phyloP scores from a whole-genome alignment of 1,140 invertebrate genomes.

The Drosophila lacteicornis region DNA sequence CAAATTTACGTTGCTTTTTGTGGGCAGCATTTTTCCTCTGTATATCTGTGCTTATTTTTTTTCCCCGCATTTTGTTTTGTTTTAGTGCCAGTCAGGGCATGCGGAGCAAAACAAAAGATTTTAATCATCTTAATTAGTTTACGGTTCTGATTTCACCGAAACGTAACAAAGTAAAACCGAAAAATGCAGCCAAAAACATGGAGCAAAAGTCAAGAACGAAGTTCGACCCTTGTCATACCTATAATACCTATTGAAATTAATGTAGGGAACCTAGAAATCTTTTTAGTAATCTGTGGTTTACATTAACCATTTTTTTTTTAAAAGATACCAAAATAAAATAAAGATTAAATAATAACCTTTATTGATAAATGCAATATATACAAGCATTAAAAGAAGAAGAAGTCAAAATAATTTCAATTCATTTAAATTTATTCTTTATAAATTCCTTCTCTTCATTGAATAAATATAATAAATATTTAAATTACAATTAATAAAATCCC shows the following conservation, averaged over 20 bases:
- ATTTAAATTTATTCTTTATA: no score
- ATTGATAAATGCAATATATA: no score
- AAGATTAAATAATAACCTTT: no score
- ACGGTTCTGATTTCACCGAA: conserved; percentile 52
- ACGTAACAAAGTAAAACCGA: conserved; percentile 24
- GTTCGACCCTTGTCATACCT: background rate
- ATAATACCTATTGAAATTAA: background rate
- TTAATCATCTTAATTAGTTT: conserved; percentile 83
- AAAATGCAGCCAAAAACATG: conserved; percentile 20
- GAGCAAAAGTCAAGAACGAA: background rate
- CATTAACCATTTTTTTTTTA: no score
- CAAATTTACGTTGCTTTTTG: conserved; percentile 46
- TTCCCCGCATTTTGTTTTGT: background rate
- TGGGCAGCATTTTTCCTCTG: conserved; percentile 9
- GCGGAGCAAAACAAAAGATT: conserved; percentile 56
- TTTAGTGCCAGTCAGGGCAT: conserved; percentile 7
- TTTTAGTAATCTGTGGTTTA: no score
- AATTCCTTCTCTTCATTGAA: no score
- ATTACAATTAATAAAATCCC: no score
- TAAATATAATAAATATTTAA: no score
- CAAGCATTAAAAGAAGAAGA: no score
- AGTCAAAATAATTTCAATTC: no score
- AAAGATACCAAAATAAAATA: no score
- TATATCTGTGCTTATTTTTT: background rate
- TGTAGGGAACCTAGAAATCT: no score